Conservation (phyloP, 2,797 vertebrate genomes). For the Microhierax caerulescens region DNA sequence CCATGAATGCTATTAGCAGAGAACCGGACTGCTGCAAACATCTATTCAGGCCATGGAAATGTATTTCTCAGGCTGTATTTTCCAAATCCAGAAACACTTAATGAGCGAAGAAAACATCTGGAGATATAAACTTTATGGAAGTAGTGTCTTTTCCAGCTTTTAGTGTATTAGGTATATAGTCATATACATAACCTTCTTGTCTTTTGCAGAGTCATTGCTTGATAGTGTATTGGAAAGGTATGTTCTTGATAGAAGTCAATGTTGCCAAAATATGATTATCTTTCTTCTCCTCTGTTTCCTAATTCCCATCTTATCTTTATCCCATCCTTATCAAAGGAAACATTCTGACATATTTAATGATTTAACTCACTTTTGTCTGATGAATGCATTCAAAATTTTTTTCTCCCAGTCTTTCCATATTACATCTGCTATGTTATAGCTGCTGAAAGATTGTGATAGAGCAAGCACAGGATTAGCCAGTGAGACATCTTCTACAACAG, state of each 20-base stretch:
- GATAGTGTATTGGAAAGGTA: background rate
- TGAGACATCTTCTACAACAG: background rate
- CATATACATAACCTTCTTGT: background rate
- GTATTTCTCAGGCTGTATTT: background rate
- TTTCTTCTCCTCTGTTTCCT: background rate
- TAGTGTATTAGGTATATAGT: background rate
- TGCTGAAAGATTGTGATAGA: background rate
- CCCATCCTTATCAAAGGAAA: background rate
- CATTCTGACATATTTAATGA: background rate
- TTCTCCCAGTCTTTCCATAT: background rate
- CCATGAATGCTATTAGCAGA: background rate
- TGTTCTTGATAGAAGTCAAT: background rate
- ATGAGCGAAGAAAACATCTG: background rate
- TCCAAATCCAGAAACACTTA: background rate
- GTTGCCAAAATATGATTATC: background rate
- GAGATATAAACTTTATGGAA: background rate
- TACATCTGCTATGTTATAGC: background rate
- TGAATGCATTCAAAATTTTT: background rate
- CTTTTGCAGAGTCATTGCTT: background rate
- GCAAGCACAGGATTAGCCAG: background rate
- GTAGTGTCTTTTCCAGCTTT: background rate
- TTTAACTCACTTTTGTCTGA: background rate
- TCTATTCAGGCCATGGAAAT: background rate
- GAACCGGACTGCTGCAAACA: background rate
- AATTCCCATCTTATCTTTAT: background rate